phyloP scores from a whole-genome alignment of 2,113 vertebrate species.

The Propithecus coquereli region DNA sequence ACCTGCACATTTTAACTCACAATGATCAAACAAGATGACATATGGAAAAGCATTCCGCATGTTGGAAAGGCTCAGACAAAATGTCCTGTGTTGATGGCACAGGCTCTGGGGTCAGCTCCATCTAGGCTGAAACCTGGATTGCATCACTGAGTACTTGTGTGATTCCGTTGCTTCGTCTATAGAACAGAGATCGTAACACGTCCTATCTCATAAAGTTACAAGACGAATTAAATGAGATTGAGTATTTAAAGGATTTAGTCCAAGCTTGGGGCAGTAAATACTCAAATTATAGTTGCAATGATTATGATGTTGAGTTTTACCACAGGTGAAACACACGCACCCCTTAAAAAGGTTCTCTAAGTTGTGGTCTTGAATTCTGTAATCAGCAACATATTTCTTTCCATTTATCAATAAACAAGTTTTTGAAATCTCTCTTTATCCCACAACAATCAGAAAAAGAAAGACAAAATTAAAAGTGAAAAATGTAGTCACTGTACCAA shows the following conservation, averaged over 20 bases:
- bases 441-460: slow-evolving; percentile 34
- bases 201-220: not conserved
- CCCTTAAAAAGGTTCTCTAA: not conserved
- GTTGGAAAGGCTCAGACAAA: not conserved
- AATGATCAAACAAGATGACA: not conserved
- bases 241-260: slow-evolving; percentile 1
- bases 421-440: slow-evolving; percentile 22
- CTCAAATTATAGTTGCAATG: not conserved
- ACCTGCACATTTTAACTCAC: not conserved
- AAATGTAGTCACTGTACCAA: slow-evolving; percentile 46
- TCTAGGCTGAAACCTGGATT: not conserved
- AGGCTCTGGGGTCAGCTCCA: not conserved
- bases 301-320: not conserved
- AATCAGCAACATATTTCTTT: not conserved
- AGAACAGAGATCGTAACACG: not conserved
- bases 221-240: not conserved
- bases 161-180: not conserved
- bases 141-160: not conserved
- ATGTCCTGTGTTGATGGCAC: not conserved
- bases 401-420: not conserved
- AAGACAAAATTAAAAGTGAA: slow-evolving; percentile 62
- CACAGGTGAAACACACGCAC: not conserved
- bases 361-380: not conserved
- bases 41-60: not conserved
- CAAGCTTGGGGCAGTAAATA: not conserved